Conservation (phyloP, 1,140 invertebrate genomes). For the Drosophila setifemur region DNA sequence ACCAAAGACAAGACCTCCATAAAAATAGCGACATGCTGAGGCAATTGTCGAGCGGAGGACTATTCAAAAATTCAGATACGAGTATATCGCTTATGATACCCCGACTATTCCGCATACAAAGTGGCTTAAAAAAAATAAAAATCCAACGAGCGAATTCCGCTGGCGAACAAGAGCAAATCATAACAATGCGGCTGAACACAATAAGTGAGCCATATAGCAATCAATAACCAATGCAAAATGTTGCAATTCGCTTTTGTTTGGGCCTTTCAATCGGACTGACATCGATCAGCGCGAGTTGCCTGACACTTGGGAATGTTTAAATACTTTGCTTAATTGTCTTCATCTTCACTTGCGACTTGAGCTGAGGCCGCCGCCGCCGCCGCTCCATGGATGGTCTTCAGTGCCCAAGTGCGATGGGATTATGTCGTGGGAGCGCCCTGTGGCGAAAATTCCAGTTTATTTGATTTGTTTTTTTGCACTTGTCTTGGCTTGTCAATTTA, state of each 20-base stretch:
- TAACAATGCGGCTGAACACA: constrained; percentile 30
- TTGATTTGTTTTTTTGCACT: constrained; percentile 30
- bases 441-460: constrained; percentile 36
- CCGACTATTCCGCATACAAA: constrained; percentile 37
- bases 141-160: constrained; percentile 24
- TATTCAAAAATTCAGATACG: neutral
- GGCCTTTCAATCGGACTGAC: constrained; percentile 56
- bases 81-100: constrained; percentile 11
- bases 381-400: constrained; percentile 11
- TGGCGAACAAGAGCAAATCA: constrained; percentile 45
- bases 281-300: constrained; percentile 51
- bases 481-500: constrained; percentile 45
- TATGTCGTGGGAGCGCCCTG: constrained; percentile 66
- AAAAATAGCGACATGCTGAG: constrained; percentile 48
- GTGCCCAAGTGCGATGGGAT: constrained; percentile 28
- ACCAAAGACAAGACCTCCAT: constrained; percentile 48
- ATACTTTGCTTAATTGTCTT: constrained; percentile 33
- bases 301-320: constrained; percentile 35
- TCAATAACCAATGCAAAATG: constrained; percentile 55
- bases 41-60: constrained; percentile 15
- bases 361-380: constrained; percentile 28
- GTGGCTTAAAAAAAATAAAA: constrained; percentile 16
- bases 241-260: constrained; percentile 34
- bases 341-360: constrained; percentile 57
- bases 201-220: constrained; percentile 46